Evolutionary conservation across 2,797 vertebrate genomes (phyloP).

Genomic region (Calcarius lapponicus): DNA sequence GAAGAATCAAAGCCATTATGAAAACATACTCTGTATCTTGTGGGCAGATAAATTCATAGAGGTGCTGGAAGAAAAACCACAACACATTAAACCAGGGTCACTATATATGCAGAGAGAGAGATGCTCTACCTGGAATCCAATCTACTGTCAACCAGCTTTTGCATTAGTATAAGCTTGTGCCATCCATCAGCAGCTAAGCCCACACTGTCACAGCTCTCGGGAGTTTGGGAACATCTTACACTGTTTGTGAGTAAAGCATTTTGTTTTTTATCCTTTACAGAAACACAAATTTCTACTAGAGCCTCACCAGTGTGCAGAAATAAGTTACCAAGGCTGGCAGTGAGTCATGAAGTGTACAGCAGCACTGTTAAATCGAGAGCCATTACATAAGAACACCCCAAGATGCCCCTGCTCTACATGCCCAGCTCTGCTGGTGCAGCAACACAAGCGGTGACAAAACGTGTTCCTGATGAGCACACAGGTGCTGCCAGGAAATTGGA

Average conservation of each 20-base stretch:
- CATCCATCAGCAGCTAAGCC: constrained; percentile 28
- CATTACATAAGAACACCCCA: background rate
- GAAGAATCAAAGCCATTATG: constrained; percentile 21
- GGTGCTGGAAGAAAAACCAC: background rate
- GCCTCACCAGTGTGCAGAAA: background rate
- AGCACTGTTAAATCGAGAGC: background rate
- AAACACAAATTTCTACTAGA: background rate
- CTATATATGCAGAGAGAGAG: background rate
- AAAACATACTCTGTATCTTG: background rate
- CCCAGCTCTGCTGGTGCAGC: background rate
- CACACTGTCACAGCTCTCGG: background rate
- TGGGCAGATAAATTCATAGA: background rate
- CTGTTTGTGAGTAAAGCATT: background rate
- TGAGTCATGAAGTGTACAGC: background rate
- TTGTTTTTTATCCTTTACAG: background rate
- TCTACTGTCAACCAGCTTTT: background rate
- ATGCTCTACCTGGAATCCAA: background rate
- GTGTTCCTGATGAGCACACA: background rate
- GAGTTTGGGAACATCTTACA: background rate
- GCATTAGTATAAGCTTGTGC: background rate
- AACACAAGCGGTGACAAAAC: background rate
- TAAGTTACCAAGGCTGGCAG: background rate
- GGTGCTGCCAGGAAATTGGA: background rate
- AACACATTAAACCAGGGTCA: background rate
- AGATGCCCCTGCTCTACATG: background rate